Base-by-base conservation (phyloP, 2,797 vertebrate genomes). In the Acanthis flammea region DNA sequence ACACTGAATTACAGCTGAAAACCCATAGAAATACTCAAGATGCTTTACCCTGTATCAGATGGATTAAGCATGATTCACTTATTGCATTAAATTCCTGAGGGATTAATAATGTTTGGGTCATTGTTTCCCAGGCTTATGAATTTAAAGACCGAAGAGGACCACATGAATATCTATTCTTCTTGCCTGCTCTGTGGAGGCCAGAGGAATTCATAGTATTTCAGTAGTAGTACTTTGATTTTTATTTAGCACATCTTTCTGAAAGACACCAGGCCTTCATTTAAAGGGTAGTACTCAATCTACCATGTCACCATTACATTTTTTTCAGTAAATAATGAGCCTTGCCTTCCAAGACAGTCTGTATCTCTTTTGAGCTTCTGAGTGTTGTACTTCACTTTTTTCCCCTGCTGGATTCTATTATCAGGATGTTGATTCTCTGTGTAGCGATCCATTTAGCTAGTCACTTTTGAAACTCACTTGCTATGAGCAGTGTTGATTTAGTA, bases 1-100 rank as follows among this genome's bases (percentile, higher is more conserved):
- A 94, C 76, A 55, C 48, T 92, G 78, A 80, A 92, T 97, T 96
- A 94, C 42, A 51, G 44, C 3, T 90, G 73, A 92, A 95, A 94
- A 87, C 55, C 88, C 42, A 51, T 53, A 62, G 81, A 95, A 90
- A 75, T 80, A 51, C 44, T 80, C 60, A 67, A 33, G 63, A 78
- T 53, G 54, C 39, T 57, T 92, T 80, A 55, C 16, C 30, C 39
- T 60, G 48, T 92, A 89, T 94, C 79, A 77, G 50, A 88, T 75
- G 90, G 93, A 96, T 97, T 96, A 85, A 37, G 60, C 23, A 9
- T 61, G 33, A 86, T 93, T 96, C 83, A 93, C 25, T 95, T 92
- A 90, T 18, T 89, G 31, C 82, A 74, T 92, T 81, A 88, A 94
- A 92, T 92, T 90, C n/a, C 15, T 73, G 50, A 89, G 80, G 51